Evolutionary conservation across 2,797 vertebrate genomes (phyloP).

Genomic region (Podarcis siculus): DNA sequence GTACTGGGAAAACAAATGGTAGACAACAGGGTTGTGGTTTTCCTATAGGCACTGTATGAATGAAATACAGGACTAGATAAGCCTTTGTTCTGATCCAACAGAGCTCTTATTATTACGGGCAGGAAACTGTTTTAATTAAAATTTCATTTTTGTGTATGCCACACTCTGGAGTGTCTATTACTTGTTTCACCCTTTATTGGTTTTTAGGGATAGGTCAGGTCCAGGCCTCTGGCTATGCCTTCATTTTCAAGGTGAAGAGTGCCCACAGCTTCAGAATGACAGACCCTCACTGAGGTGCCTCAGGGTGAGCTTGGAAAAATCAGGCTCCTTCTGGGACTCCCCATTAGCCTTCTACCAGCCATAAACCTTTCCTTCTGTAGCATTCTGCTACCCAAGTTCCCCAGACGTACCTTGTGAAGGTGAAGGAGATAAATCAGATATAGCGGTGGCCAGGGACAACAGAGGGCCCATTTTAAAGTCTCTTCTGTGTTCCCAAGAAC

Average conservation of each 20-base stretch:
- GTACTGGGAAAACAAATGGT: not conserved
- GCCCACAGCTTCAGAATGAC: not conserved
- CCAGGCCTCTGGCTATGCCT: slow-evolving; percentile 15
- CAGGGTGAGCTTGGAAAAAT: not conserved
- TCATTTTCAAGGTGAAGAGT: slow-evolving; percentile 50
- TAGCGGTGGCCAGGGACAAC: not conserved
- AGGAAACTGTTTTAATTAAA: not conserved
- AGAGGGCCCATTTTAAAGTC: no score
- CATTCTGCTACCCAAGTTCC: not conserved
- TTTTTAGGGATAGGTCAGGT: not conserved
- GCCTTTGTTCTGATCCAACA: no score
- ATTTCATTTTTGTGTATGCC: not conserved
- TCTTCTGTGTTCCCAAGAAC: not conserved
- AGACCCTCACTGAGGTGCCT: not conserved
- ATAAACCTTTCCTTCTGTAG: not conserved
- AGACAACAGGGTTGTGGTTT: not conserved
- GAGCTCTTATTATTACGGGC: not conserved
- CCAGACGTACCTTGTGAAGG: not conserved
- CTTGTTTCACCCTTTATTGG: not conserved
- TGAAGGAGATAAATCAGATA: not conserved
- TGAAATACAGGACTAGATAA: no score
- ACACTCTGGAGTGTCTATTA: not conserved
- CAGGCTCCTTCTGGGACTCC: not conserved
- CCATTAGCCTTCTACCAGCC: not conserved
- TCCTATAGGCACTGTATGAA: not conserved